Evolutionary conservation across 2,797 vertebrate genomes (phyloP), one percentile per base, ranked within the genome.

Genomic region (Austrolebias charrua): DNA sequence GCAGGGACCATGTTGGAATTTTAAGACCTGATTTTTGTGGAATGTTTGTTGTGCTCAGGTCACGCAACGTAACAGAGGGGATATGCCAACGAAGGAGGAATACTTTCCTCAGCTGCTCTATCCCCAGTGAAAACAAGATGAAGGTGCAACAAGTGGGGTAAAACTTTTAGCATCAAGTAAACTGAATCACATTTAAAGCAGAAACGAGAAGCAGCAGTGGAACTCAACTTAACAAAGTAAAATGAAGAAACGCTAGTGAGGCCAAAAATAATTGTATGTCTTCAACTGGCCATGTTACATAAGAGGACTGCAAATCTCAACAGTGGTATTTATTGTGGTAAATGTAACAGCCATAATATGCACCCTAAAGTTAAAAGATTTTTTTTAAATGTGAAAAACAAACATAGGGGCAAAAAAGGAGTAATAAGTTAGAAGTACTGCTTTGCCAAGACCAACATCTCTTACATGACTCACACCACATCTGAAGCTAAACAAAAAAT

Each of bases 401-500:
- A 72, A 71, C 42, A 66, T 58, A n/a, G 67, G 66, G 59, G 52
- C 20, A 66, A 59, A 49, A n/a, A 57, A 55, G 57, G 44, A 66
- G 65, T 66, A 58, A 63, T 60, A 68, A 55, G 51, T 43, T 50
- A 63, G 63, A 63, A 52, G 43, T 42, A 65, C 58, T 77, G 69
- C 63, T 66, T 55, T 79, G 86, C 86, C 80, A 90, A 87, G 72
- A 84, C 62, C 75, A 90, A 86, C 90, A 88, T 82, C 78, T 75
- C 87, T 88, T 85, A 83, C 80, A 88, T 89, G 88, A 90, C 77
- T 88, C 86, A 90, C 85, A 74, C 75, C 78, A 86, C 83, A 88
- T 86, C 81, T 88, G 85, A 85, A 79, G 71, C 69, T 57, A 9
- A 19, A 15, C 75, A 66, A 24, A 24, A 24, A 24, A 24, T 24